Base-by-base conservation (phyloP, 2,888 invertebrate species). In the Lasioglossum zephyrum region DNA sequence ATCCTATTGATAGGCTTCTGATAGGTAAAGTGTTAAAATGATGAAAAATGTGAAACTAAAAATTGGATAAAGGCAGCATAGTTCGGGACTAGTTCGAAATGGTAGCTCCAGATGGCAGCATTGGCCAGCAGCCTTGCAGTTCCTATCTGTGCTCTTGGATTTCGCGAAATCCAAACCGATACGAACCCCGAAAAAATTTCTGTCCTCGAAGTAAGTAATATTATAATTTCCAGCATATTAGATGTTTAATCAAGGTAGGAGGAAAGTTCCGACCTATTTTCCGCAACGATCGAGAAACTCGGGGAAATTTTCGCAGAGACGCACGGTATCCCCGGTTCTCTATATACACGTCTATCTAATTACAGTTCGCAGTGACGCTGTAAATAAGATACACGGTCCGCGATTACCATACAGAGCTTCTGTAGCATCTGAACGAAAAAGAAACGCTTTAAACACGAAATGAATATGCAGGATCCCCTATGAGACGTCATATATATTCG, bases 21-120 rank as follows among this genome's bases (percentile, higher is more conserved):
- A 2, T 2, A 41, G 41, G 41, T 11, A 11, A 41, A 41, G 41
- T 41, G 41, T 41, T 44, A 2, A 11, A 26, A n/a, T 1, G 11
- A n/a, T 26, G 0, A 26, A 26, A 57, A 57, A 9, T 4, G 57
- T 11, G 0, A 3, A 44, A 13, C 13, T 44, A 9, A 63, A n/a
- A 16, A 44, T 16, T 9, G 1, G 3, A 6, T 31, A 26, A 91
- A 70, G 89, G 87, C 92, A 86, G 88, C 89, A 88, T 92, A 87
- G 87, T 89, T 90, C 70, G 6, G 72, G 4, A 18, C 44, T 87
- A 87, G 93, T 93, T 92, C 87, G 69, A 57, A 69, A 44, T 31
- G 73, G 22, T 0, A 18, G 63, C 90, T 22, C 91, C 66, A 92
- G 92, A 80, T 87, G 92, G 91, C 94, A 94, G 93, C 93, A 94